These are phyloP conservation scores for Heliocidaris tuberculata DNA, from an alignment of 35 echinoderm and acorn worm genomes.

Conservation along the genomic window DNA sequence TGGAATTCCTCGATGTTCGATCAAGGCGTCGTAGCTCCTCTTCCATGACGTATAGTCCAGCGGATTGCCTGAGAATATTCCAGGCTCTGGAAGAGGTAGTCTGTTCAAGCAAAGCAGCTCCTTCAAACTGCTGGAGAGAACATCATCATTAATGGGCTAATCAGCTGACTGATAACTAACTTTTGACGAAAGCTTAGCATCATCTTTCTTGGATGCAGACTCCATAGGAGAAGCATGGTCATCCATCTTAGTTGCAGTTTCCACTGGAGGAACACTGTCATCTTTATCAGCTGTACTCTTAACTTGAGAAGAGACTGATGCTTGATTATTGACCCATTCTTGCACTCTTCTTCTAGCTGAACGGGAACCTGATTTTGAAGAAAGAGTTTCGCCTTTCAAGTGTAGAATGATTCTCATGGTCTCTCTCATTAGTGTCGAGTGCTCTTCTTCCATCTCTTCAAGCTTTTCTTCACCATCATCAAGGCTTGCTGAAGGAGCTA, in stretches of 20 bases:
- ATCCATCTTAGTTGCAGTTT: not conserved
- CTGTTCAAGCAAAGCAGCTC: slow-evolving; percentile 56
- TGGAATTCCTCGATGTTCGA: too few relatives aligned
- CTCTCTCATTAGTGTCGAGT: not conserved
- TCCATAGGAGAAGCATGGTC: not conserved
- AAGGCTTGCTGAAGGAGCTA: not conserved
- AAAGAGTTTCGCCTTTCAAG: not conserved
- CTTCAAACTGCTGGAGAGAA: slow-evolving; percentile 13
- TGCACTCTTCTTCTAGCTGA: not conserved
- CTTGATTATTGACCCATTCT: not conserved
- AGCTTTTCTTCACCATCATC: not conserved
- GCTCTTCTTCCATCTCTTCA: too few relatives aligned
- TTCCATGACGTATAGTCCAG: slow-evolving; percentile 59
- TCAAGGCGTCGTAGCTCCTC: slow-evolving; percentile 51
- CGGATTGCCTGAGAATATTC: slow-evolving; percentile 71
- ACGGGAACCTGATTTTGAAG: not conserved
- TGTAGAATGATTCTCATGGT: not conserved
- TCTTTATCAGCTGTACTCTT: not conserved
- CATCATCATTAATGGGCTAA: not conserved
- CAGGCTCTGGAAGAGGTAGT: slow-evolving; percentile 72
- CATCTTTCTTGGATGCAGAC: not conserved
- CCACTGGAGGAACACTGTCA: not conserved
- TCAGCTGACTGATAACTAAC: not conserved
- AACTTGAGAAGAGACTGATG: not conserved
- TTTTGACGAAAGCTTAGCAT: not conserved